Base-by-base conservation (phyloP, 2,113 vertebrate genomes). In the Cnemophilus loriae region DNA sequence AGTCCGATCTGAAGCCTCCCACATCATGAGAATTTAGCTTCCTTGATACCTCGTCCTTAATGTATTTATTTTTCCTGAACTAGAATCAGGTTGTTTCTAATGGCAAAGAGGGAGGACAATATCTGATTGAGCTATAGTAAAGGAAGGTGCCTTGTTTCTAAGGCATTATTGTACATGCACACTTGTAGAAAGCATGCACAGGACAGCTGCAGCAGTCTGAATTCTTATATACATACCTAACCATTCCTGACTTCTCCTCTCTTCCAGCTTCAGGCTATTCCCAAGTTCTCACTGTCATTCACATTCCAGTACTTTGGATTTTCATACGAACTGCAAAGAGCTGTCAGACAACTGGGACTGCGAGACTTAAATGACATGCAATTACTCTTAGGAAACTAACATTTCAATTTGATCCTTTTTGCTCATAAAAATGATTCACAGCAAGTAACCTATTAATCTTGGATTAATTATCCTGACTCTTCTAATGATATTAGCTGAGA, bases 391-490 rank as follows among this genome's bases (percentile, higher is more conserved):
- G 81, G 28, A 78, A 83, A 83, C 52, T 69, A 65, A 12, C 26
- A 16, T 76, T 97, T 91, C 87, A 88, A 75, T 79, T 85, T 83
- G 84, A 79, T 86, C 71, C 65, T 61, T 67, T 87, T 82, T 78
- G 64, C 55, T 53, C 89, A 55, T 93, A 86, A 95, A 96, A 95
- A 70, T 88, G 74, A 91, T 79, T 93, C 87, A 92, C 68, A 73
- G 68, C 84, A 87, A 93, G 52, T 69, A 70, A 17, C 73, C 81
- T 86, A 18, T 80, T 94, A 89, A 55, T 92, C 88, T 71, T 87
- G 33, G 70, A 79, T 96, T 95, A 96, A 91, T 96, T 91, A 60
- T 22, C 64, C 60, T 77, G 63, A 35, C n/a, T 92, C 57, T 82
- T 89, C 20, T 85, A 74, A 69, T 79, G 68, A 35, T 89, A 57